These are phyloP conservation scores for Galaxias olidus DNA, from an alignment of 2,797 vertebrate species.

Conservation along the genomic window DNA sequence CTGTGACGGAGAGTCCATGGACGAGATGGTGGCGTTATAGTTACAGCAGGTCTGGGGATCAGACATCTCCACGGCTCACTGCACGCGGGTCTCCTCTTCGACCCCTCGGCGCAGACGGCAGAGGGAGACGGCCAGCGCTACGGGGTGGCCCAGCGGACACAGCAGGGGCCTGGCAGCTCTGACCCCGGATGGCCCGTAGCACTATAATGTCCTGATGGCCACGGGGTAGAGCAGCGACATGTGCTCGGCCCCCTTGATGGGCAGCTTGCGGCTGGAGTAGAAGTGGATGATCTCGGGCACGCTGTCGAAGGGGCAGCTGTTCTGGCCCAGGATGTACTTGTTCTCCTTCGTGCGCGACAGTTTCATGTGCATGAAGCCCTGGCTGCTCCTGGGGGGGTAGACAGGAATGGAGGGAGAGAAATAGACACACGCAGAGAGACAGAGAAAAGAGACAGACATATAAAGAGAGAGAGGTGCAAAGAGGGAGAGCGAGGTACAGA, in stretches of 20 bases:
- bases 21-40: conserved; percentile 47
- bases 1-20: conserved; percentile 48
- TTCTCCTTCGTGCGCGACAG: conserved; percentile 94
- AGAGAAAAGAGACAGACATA: background rate
- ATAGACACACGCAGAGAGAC: conserved; percentile 15
- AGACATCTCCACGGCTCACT: conserved; percentile 10
- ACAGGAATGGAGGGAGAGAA: conserved; percentile 15
- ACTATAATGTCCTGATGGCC: conserved; percentile 94
- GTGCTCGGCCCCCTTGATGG: conserved; percentile 98
- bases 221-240: conserved; percentile 98
- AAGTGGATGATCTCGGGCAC: conserved; percentile 96
- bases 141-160: conserved; percentile 28
- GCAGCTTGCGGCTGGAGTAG: conserved; percentile 97
- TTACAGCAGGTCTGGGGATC: conserved; percentile 50
- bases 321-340: conserved; percentile 95
- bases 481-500: background rate
- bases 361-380: conserved; percentile 99
- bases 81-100: conserved; percentile 22
- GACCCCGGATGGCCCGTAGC: conserved; percentile 13
- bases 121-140: conserved; percentile 27
- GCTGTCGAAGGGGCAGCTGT: conserved; percentile 94
- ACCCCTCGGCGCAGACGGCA: background rate
- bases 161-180: conserved; percentile 19
- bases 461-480: background rate
- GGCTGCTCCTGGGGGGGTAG: conserved; percentile 87